Percentiles rank a stretch among this genome's conserved stretches.
Conservation (phyloP, 2,797 vertebrate genomes). For the Tachyglossus aculeatus region DNA sequence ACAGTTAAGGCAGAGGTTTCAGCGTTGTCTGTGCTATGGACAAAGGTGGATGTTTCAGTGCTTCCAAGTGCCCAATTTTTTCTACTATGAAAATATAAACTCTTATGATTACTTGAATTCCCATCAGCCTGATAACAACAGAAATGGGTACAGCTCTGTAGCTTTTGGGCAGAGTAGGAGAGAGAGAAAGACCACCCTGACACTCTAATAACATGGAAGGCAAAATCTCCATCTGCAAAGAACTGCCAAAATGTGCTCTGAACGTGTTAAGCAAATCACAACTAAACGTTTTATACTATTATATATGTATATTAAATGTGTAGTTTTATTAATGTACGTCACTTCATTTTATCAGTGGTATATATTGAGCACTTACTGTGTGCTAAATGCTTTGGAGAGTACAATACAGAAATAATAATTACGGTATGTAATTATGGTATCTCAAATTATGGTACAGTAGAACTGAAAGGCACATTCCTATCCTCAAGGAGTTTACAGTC, state of each 20-base stretch:
- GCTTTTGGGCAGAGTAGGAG: constrained; percentile 13
- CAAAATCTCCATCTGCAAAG: constrained; percentile 28
- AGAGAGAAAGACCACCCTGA: constrained; percentile 34
- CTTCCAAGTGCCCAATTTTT: constrained; percentile 50
- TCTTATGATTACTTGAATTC: constrained; percentile 51
- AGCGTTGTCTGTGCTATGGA: constrained; percentile 26
- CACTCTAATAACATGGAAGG: constrained; percentile 33
- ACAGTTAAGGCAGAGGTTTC: constrained; percentile 29
- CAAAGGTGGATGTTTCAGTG: constrained; percentile 56
- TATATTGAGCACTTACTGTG: too few relatives aligned
- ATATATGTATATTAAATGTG: too few relatives aligned
- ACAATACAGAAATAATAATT: too few relatives aligned
- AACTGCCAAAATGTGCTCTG: constrained; percentile 33
- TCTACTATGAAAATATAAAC: constrained; percentile 60
- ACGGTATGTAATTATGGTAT: too few relatives aligned
- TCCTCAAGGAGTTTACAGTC: too few relatives aligned
- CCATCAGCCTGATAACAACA: constrained; percentile 34
- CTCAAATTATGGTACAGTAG: too few relatives aligned
- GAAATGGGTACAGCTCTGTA: constrained; percentile 21
- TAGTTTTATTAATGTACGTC: too few relatives aligned
- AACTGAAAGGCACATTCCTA: too few relatives aligned
- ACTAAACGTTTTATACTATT: constrained; percentile 34
- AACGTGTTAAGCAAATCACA: constrained; percentile 62
- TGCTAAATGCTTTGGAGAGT: too few relatives aligned
- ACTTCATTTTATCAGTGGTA: too few relatives aligned